These are phyloP conservation scores for Abscondita cerata DNA, from an alignment of 2,888 invertebrate species.

Conservation along the genomic window DNA sequence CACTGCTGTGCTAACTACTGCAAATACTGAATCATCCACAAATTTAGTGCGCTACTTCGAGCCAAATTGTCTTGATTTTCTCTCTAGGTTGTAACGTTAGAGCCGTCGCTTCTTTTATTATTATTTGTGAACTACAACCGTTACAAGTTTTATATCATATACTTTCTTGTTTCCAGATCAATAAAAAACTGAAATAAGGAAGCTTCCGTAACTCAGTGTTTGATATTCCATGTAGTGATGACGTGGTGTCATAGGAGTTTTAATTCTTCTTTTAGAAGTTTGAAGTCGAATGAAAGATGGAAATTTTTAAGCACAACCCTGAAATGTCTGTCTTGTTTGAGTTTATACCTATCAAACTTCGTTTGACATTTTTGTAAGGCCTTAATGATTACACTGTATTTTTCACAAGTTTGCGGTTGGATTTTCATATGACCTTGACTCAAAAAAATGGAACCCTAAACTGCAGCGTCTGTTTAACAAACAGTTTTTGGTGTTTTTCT, in stretches of 20 bases:
- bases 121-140: too few relatives aligned
- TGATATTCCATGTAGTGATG: conserved; percentile 13
- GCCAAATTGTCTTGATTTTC: too few relatives aligned
- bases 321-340: conserved; percentile 12
- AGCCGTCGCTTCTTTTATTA: too few relatives aligned
- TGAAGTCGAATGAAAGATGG: conserved; percentile 4
- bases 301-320: conserved; percentile 11
- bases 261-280: conserved; percentile 11
- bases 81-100: too few relatives aligned
- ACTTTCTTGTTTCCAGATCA: conserved; percentile 8
- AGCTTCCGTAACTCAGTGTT: background rate
- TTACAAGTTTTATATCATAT: background rate
- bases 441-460: too few relatives aligned
- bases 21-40: too few relatives aligned
- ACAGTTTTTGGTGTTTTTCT: too few relatives aligned
- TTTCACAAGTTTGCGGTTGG: conserved; percentile 11
- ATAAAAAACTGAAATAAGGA: conserved; percentile 16
- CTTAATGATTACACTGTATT: conserved; percentile 12
- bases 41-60: too few relatives aligned
- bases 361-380: conserved; percentile 12
- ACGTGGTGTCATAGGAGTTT: conserved; percentile 4
- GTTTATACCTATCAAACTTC: conserved; percentile 12
- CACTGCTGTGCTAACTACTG: too few relatives aligned
- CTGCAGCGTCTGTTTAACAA: too few relatives aligned
- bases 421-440: conserved; percentile 9